These are phyloP conservation scores for Morone chrysops DNA, from an alignment of 2,113 vertebrate species.

Conservation along the genomic window DNA sequence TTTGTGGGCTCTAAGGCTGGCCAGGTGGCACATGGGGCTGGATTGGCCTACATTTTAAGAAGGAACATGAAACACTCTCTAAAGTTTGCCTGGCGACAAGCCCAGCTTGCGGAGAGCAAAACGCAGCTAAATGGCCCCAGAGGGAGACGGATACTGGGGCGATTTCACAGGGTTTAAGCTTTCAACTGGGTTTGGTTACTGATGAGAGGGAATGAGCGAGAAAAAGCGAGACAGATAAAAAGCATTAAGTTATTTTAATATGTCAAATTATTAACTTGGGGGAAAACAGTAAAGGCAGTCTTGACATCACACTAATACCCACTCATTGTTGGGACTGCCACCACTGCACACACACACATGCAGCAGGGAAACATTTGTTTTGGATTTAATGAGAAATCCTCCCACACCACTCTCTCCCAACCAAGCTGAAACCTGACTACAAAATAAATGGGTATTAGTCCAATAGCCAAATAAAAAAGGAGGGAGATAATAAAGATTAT, in stretches of 20 bases:
- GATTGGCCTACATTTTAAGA: slow-evolving; percentile 57
- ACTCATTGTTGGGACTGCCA: slow-evolving; percentile 14
- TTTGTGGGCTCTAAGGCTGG: background rate
- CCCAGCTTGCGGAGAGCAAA: slow-evolving; percentile 64
- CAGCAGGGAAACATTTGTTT: slow-evolving; percentile 25
- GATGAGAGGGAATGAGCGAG: slow-evolving; percentile 40
- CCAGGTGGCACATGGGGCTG: slow-evolving; percentile 36
- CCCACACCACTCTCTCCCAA: slow-evolving; percentile 5
- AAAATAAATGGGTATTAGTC: slow-evolving; percentile 43
- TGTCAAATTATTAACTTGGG: slow-evolving; percentile 8
- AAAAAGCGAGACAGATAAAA: slow-evolving; percentile 11
- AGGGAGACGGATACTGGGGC: slow-evolving; percentile 64
- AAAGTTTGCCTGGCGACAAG: slow-evolving; percentile 71
- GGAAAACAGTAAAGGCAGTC: slow-evolving; percentile 7
- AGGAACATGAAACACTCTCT: slow-evolving; percentile 53
- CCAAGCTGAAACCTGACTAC: slow-evolving; percentile 16
- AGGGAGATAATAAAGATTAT: slow-evolving; percentile 33
- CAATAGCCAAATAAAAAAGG: slow-evolving; percentile 15
- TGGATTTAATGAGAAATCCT: slow-evolving; percentile 42
- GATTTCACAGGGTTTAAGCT: slow-evolving; percentile 68
- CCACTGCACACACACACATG: too few relatives aligned
- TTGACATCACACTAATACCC: background rate
- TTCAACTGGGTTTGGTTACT: slow-evolving; percentile 61
- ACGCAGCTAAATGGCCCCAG: slow-evolving; percentile 67
- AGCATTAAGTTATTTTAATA: slow-evolving; percentile 14